Conservation (phyloP, 2,113 vertebrate species). For the Tragelaphus imberbis region DNA sequence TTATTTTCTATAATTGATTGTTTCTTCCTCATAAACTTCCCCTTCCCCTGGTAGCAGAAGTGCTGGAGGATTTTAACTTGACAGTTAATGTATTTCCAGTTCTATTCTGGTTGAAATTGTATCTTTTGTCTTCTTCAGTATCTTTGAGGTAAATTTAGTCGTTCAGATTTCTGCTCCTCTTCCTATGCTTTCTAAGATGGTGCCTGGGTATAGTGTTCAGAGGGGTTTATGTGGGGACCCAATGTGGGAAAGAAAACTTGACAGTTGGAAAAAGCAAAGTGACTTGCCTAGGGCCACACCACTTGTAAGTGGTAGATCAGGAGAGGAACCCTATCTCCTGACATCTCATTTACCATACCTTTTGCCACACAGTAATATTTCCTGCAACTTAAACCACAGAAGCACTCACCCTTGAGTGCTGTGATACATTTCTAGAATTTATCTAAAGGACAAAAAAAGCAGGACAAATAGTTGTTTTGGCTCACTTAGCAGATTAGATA, state of each 20-base stretch:
- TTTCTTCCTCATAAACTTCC: neutral
- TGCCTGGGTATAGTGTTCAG: neutral
- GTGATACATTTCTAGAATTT: slow-evolving; percentile 57
- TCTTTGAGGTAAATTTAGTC: neutral
- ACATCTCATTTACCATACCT: slow-evolving; percentile 16
- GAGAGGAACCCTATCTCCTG: neutral
- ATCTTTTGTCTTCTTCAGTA: neutral
- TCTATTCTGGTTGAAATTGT: neutral
- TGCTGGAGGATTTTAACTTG: neutral
- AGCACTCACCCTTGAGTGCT: slow-evolving; percentile 37
- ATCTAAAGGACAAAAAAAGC: slow-evolving; percentile 30
- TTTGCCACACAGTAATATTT: neutral
- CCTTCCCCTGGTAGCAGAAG: neutral
- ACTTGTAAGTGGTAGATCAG: neutral
- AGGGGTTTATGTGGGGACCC: neutral
- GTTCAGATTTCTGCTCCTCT: neutral
- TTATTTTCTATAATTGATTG: neutral
- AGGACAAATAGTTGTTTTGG: slow-evolving; percentile 31
- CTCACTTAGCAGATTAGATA: slow-evolving; percentile 54
- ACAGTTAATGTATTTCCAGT: neutral
- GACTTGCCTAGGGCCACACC: neutral
- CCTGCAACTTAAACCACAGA: slow-evolving; percentile 44
- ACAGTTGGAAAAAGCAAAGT: neutral
- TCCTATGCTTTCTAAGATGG: neutral
- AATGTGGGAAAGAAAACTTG: neutral